phyloP scores from a whole-genome alignment of 2,888 invertebrate genomes.

The Caenorhabditis parvicauda region DNA sequence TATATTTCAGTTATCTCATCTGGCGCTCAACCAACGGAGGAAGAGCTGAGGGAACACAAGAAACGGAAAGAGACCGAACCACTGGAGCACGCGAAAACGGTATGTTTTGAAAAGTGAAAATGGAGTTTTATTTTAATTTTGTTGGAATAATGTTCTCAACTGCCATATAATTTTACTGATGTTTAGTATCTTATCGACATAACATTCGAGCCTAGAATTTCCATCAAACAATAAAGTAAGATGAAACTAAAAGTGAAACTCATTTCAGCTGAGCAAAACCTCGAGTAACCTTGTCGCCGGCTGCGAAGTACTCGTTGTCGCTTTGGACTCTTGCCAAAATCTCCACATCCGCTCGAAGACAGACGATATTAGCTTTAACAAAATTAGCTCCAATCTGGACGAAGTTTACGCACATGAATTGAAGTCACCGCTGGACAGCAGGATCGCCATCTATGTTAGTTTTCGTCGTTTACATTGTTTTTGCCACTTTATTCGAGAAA shows the following conservation, averaged over 20 bases:
- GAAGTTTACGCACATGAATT: slow-evolving; percentile 27
- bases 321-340: slow-evolving; percentile 5
- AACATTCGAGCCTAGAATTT: too few species aligned
- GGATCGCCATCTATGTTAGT: slow-evolving; percentile 38
- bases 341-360: slow-evolving; percentile 21
- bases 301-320: slow-evolving; percentile 15
- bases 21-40: slow-evolving; percentile 22
- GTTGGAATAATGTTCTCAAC: background rate
- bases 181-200: too few species aligned
- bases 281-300: slow-evolving; percentile 13
- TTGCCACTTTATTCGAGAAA: background rate
- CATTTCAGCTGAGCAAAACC: slow-evolving; percentile 5
- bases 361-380: slow-evolving; percentile 25
- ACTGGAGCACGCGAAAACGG: slow-evolving; percentile 28
- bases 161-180: too few species aligned
- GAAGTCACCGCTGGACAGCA: slow-evolving; percentile 18
- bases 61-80: slow-evolving; percentile 36
- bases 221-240: too few species aligned
- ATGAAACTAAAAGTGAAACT: background rate
- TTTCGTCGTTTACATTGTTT: background rate
- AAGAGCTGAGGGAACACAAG: slow-evolving; percentile 30
- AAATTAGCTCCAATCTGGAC: slow-evolving; percentile 17
- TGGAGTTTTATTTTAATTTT: background rate
- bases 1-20: slow-evolving; percentile 19
- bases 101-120: slow-evolving; percentile 2